phyloP scores from a whole-genome alignment of 2,113 vertebrate genomes.

The Rhineura floridana region DNA sequence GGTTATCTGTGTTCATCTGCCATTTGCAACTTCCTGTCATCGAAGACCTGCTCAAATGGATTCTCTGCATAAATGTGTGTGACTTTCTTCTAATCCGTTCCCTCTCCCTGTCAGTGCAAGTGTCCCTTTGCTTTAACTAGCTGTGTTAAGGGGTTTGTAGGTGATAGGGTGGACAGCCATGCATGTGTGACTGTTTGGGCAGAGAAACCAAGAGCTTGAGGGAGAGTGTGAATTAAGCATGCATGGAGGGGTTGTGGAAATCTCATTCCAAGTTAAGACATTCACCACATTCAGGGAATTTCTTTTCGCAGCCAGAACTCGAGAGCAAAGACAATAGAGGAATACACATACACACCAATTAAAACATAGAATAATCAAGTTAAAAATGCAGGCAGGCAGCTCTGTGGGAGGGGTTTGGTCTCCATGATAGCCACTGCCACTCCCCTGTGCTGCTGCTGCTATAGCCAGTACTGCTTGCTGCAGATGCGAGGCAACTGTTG shows the following conservation, averaged over 20 bases:
- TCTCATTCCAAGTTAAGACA: too few species aligned
- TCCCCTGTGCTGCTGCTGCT: not conserved
- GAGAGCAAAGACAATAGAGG: not conserved
- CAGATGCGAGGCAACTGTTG: slow-evolving; percentile 66
- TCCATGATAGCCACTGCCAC: not conserved
- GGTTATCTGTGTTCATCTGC: not conserved
- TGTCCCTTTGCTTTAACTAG: not conserved
- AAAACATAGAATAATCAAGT: too few species aligned
- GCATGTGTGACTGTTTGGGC: not conserved
- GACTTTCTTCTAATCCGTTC: not conserved
- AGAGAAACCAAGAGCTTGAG: not conserved
- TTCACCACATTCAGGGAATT: not conserved
- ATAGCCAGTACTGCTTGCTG: slow-evolving; percentile 81
- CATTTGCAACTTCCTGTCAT: not conserved
- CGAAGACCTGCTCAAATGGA: not conserved
- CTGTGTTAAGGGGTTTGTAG: too few species aligned
- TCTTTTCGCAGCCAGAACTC: not conserved
- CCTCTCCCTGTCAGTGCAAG: not conserved
- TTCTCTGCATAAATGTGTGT: too few species aligned
- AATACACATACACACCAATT: not conserved
- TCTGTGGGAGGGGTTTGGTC: not conserved
- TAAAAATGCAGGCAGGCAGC: too few species aligned
- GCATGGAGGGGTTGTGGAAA: not conserved
- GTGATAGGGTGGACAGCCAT: not conserved
- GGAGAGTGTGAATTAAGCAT: too few species aligned